These are phyloP conservation scores for Junonia oenone DNA, from an alignment of 2,888 invertebrate genomes.

Conservation along the genomic window DNA sequence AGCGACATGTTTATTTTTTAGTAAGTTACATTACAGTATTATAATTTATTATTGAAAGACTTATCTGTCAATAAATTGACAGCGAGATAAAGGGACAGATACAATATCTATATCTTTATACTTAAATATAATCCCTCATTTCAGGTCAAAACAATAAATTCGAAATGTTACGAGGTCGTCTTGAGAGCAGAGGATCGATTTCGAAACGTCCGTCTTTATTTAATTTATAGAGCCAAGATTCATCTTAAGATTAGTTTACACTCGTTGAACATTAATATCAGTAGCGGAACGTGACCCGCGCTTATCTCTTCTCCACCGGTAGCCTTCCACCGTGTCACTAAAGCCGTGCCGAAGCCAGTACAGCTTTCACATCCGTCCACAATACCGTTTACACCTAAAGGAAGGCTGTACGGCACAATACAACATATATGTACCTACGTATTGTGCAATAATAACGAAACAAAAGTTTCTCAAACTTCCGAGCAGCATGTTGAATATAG, in stretches of 20 bases:
- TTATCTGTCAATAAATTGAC: slow-evolving; percentile 19
- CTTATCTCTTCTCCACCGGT: slow-evolving; percentile 22
- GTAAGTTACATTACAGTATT: slow-evolving; percentile 11
- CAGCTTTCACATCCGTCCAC: slow-evolving; percentile 30
- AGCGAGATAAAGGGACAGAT: slow-evolving; percentile 17
- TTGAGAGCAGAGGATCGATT: slow-evolving; percentile 9
- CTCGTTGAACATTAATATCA: slow-evolving; percentile 4
- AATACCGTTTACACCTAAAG: neutral
- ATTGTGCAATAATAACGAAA: neutral
- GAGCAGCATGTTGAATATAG: neutral
- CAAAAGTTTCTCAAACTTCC: slow-evolving; percentile 6
- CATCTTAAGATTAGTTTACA: slow-evolving; percentile 4
- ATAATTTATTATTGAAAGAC: slow-evolving; percentile 2
- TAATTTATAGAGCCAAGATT: slow-evolving; percentile 15
- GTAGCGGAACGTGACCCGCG: slow-evolving; percentile 14
- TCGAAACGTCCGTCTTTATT: slow-evolving; percentile 10
- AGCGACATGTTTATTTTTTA: slow-evolving; percentile 1
- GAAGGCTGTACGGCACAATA: neutral
- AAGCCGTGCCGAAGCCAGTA: slow-evolving; percentile 12
- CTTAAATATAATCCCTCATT: slow-evolving; percentile 18
- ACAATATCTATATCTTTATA: slow-evolving; percentile 8
- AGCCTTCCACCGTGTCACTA: slow-evolving; percentile 15
- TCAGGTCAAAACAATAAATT: slow-evolving; percentile 25
- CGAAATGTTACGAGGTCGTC: slow-evolving; percentile 25
- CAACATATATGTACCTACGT: neutral